Base-by-base conservation (phyloP, 23 tunicate species). In the Trididemnum miniatum region DNA sequence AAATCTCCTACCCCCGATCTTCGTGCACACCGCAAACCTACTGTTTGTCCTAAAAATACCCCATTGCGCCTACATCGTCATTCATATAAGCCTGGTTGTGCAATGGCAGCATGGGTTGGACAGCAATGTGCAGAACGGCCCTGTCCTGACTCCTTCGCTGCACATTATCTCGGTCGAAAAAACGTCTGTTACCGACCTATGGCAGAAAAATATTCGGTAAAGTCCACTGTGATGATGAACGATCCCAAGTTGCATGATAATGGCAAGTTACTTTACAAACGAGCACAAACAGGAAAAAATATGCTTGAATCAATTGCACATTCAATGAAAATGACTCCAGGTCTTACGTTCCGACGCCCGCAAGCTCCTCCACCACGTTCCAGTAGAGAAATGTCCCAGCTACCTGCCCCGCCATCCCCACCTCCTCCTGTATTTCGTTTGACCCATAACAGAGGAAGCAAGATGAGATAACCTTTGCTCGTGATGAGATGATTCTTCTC, bases 41-140 rank as follows among this genome's bases (percentile, higher is more conserved):
- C 54, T 15, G 54, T 7, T 44, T 15, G 15, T 44, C 54, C 54
- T 15, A 44, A 15, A 44, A 44, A 44, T 44, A 44, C 54, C 54
- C 54, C 54, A 44, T 9, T 44, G 12, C 54, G n/a, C n/a, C n/a
- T n/a, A n/a, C n/a, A n/a, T n/a, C n/a, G n/a, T n/a, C n/a, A n/a
- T n/a, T n/a, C n/a, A n/a, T n/a, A 44, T 15, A 44, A 26, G 60
- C 79, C 59, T 12, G 79, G 79, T 7, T 25, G 31, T 2, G 79
- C 59, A 24, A 34, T 74, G 59, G 79, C 79, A 20, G 79, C 79
- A 25, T 74, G 79, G 79, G 79, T 74, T n/a, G 60, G 60, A 15
- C 59, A 74, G 60, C 79, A 39, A 69, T 28, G 75, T n/a, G 22
- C 75, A 25, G 30, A 20, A n/a, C n/a, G n/a, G n/a, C n/a, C n/a